Conservation (phyloP, 37 sponge, comb jelly and placozoan genomes). For the Tethya wilhelma region DNA sequence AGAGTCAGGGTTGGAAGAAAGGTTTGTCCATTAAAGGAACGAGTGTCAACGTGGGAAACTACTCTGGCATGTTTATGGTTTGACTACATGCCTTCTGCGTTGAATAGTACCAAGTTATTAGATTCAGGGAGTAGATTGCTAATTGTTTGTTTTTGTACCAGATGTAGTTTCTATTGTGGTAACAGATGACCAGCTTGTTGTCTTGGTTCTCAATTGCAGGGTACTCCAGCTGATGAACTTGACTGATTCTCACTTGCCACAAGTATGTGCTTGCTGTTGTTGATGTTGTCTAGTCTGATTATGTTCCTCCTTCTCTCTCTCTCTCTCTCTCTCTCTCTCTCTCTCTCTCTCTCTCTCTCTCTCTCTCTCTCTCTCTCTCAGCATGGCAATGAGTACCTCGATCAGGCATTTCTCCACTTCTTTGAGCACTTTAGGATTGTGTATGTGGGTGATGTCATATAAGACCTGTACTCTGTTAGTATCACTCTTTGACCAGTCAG, state of each 20-base stretch:
- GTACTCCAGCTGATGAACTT: conserved; percentile 92
- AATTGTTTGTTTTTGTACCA: too few relatives aligned
- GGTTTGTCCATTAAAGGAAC: too few relatives aligned
- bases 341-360: conserved; percentile 7
- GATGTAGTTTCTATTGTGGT: too few relatives aligned
- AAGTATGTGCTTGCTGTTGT: conserved; percentile 53
- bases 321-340: conserved; percentile 23
- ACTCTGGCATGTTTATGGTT: too few relatives aligned
- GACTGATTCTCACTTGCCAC: conserved; percentile 81
- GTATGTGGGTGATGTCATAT: conserved; percentile 92
- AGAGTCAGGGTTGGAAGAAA: too few relatives aligned
- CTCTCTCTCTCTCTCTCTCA: conserved; percentile 16
- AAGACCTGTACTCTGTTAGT: conserved; percentile 73
- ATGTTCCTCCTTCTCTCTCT: conserved; percentile 15
- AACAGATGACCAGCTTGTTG: too few relatives aligned
- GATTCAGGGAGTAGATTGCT: too few relatives aligned
- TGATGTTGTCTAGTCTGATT: not conserved
- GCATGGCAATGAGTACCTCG: conserved; percentile 84
- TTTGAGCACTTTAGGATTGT: conserved; percentile 95
- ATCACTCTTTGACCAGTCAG: conserved; percentile 70
- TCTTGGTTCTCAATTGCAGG: too few relatives aligned
- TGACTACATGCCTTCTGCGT: too few relatives aligned
- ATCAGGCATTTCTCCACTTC: conserved; percentile 88
- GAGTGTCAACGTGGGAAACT: too few relatives aligned
- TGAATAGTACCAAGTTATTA: too few relatives aligned